Evolutionary conservation across 2,888 invertebrate species (phyloP), one percentile per base, ranked within the genome.

Genomic region (Diloba caeruleocephala): DNA sequence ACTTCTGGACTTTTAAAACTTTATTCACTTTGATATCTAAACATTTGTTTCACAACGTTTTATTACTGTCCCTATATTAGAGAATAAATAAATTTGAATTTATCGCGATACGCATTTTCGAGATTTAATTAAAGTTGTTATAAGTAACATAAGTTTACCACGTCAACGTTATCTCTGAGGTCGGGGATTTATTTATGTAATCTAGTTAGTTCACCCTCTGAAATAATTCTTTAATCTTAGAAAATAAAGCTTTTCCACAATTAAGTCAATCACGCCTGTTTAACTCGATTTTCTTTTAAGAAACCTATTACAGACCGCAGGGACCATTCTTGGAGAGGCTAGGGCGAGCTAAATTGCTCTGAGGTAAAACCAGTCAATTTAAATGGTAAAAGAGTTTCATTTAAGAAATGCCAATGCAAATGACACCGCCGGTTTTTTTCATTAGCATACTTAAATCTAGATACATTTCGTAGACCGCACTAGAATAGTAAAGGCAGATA

Each of bases 211-310:
- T 58, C 48, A 39, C 59, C 53, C 53, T 61, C 53, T 51, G 52
- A 74, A 69, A 68, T 50, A 60, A 71, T 76, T 81, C 75, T 79
- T 80, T 81, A 77, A 82, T 81, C 81, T 77, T 50, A 60, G 57
- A 54, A 78, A 81, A 82, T 83, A 82, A 87, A 81, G 77, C 72
- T 82, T 78, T 79, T 75, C 78, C 68, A 81, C 82, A 89, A 88
- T 90, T 85, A 88, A 89, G 88, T 89, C 85, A 89, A 90, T 89
- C 89, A 89, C 82, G 85, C 78, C 81, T 89, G 82, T 84, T 88
- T 89, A 89, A 90, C 87, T 89, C 81, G 84, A 90, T 90, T 89
- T 89, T 84, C 85, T 84, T 89, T 86, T 83, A 87, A 86, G 85
- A 88, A 87, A 89, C 87, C 89, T 87, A 89, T 90, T 89, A 88